phyloP scores from a whole-genome alignment of 2,113 vertebrate species.

The Abramis brama region DNA sequence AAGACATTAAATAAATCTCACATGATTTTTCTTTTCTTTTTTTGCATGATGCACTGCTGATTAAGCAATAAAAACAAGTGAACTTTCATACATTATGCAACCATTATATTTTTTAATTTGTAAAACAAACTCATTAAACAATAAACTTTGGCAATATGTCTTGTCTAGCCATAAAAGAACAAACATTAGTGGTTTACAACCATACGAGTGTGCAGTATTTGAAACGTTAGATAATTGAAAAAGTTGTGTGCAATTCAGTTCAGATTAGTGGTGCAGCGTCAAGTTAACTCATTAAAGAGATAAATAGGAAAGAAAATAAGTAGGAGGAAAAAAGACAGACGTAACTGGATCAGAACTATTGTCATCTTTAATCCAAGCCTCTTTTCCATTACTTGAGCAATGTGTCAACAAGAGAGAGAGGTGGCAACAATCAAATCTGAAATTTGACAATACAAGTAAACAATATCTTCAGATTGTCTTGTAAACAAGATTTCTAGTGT shows the following conservation, averaged over 20 bases:
- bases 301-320: not conserved
- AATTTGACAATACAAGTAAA: not conserved
- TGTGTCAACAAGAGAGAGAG: not conserved
- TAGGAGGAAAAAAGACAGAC: not conserved
- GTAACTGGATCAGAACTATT: not conserved
- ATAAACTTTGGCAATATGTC: not conserved
- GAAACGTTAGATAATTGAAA: not conserved
- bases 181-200: conserved; percentile 7
- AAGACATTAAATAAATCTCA: not conserved
- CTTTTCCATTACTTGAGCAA: conserved; percentile 14
- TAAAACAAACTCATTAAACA: conserved; percentile 32
- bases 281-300: not conserved
- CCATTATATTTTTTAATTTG: conserved; percentile 19
- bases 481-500: not conserved
- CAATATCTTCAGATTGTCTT: not conserved
- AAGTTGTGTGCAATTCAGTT: not conserved
- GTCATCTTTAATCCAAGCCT: not conserved
- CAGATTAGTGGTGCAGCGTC: not conserved
- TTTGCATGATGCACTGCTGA: not conserved
- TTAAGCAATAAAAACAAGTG: conserved; percentile 1
- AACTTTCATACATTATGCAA: not conserved
- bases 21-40: not conserved
- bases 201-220: not conserved
- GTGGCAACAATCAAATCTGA: not conserved
- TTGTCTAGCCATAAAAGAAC: conserved; percentile 17